A percentile compares a stretch with the other conserved stretches of the same genome.
These are phyloP conservation scores for Neoascia interrupta DNA, from an alignment of 2,888 invertebrate species.

Conservation along the genomic window DNA sequence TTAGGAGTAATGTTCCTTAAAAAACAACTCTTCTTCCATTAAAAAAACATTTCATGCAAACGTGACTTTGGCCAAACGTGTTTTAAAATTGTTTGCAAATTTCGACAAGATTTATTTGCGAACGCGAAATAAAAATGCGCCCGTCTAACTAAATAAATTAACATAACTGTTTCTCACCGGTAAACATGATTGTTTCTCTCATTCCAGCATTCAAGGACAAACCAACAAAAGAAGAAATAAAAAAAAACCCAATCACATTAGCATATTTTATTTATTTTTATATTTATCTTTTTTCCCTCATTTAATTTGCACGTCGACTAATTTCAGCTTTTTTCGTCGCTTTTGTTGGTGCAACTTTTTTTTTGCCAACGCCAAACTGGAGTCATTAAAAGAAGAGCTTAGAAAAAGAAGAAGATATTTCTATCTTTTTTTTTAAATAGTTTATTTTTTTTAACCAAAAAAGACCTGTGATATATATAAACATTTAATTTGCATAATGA, in stretches of 20 bases:
- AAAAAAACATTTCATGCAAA: too few relatives aligned
- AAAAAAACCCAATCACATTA: constrained; percentile 8
- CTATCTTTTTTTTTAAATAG: constrained; percentile 5
- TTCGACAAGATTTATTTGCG: too few relatives aligned
- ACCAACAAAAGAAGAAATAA: constrained; percentile 22
- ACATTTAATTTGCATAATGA: constrained; percentile 31
- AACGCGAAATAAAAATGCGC: too few relatives aligned
- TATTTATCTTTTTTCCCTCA: constrained; percentile 15
- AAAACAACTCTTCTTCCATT: too few relatives aligned
- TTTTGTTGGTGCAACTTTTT: constrained; percentile 2
- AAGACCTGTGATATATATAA: too few relatives aligned
- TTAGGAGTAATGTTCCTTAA: too few relatives aligned
- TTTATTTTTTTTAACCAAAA: not conserved
- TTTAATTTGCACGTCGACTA: constrained; percentile 32
- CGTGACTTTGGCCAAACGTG: too few relatives aligned
- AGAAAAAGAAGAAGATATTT: too few relatives aligned
- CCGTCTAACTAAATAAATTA: constrained; percentile 20
- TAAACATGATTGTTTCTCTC: constrained; percentile 24
- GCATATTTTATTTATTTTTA: constrained; percentile 40
- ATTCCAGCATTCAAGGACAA: constrained; percentile 28
- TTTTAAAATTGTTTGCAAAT: too few relatives aligned
- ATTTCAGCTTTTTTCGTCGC: not conserved
- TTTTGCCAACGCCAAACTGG: constrained; percentile 16
- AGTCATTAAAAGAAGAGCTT: constrained; percentile 23
- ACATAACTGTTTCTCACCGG: too few relatives aligned